Percentiles rank a stretch among this genome's conserved stretches.
phyloP scores from a whole-genome alignment of 2,113 vertebrate genomes.

The Saguinus imperator region DNA sequence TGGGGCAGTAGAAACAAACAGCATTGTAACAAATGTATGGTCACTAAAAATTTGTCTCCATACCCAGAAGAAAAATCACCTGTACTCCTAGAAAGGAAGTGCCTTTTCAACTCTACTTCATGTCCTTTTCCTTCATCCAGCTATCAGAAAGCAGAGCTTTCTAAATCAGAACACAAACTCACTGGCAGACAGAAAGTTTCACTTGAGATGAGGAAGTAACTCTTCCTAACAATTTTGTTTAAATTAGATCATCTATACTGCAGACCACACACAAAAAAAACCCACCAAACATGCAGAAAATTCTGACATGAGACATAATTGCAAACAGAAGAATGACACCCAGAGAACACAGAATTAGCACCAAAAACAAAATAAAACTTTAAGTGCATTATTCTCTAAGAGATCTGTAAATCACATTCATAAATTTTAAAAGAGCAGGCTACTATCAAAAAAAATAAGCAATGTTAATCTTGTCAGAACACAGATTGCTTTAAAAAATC shows the following conservation, averaged over 20 bases:
- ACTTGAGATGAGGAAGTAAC: neutral
- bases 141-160: neutral
- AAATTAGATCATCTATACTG: neutral
- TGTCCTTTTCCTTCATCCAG: neutral
- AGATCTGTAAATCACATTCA: slow-evolving; percentile 5
- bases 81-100: neutral
- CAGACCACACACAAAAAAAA: neutral
- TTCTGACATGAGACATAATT: neutral
- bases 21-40: neutral
- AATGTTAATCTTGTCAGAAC: neutral
- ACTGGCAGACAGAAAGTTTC: neutral
- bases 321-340: neutral
- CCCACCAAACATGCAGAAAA: neutral
- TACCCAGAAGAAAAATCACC: neutral
- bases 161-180: neutral
- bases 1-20: neutral
- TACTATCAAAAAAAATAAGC: neutral
- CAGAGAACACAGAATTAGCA: neutral
- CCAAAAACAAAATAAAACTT: slow-evolving; percentile 16
- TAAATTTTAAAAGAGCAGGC: slow-evolving; percentile 2
- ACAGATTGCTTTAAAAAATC: neutral
- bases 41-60: neutral
- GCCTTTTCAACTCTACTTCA: neutral
- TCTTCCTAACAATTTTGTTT: neutral
- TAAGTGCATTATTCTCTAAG: neutral